phyloP scores from a whole-genome alignment of 2,797 vertebrate genomes.

The Danio jaintianensis region DNA sequence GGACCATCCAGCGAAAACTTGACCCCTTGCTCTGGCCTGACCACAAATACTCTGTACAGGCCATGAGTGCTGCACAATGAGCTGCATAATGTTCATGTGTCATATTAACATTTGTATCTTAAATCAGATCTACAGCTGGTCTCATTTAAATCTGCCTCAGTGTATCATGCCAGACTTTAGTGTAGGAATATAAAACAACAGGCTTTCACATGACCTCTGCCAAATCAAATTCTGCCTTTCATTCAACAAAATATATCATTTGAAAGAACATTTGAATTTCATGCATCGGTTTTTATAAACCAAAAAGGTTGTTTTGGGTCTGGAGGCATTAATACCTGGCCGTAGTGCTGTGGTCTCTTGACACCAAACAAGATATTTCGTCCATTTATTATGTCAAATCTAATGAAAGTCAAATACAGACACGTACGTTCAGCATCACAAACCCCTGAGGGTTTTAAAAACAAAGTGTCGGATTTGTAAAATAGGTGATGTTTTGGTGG shows the following conservation, averaged over 20 bases:
- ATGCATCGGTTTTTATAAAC: conserved; percentile 7
- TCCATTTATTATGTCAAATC: conserved; percentile 29
- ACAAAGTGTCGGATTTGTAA: conserved; percentile 3
- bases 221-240: not conserved
- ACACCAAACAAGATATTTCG: conserved; percentile 7
- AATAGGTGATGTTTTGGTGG: not conserved
- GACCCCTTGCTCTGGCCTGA: not conserved
- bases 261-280: conserved; percentile 4
- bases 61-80: not conserved
- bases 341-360: not conserved
- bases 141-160: not conserved
- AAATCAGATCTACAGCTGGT: conserved; percentile 29
- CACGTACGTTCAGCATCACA: conserved; percentile 14
- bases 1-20: not conserved
- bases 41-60: not conserved
- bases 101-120: not conserved
- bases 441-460: conserved; percentile 22
- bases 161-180: conserved; percentile 11
- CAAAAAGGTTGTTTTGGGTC: not conserved
- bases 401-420: conserved; percentile 36
- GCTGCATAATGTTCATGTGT: not conserved
- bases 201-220: conserved; percentile 17
- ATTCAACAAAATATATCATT: conserved; percentile 23
- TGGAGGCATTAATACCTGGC: conserved; percentile 28
- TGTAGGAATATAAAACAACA: conserved; percentile 15